A percentile compares a stretch with the other conserved stretches of the same genome.
phyloP scores from a whole-genome alignment of 2,113 vertebrate genomes.

The Psephotus haematonotus region DNA sequence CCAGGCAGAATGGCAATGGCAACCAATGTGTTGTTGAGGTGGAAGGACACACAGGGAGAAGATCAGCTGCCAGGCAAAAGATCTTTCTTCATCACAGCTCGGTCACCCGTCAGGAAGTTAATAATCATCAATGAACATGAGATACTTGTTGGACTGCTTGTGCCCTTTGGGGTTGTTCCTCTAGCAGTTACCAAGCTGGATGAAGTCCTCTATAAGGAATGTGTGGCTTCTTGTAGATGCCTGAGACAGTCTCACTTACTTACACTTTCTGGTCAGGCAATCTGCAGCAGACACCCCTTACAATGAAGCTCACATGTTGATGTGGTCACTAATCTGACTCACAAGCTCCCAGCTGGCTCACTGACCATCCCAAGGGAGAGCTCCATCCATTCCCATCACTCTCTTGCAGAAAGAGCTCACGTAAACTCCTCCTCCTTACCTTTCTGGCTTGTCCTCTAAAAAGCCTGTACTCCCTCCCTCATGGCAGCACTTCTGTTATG shows the following conservation, averaged over 20 bases:
- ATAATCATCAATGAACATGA: background rate
- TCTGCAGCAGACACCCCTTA: background rate
- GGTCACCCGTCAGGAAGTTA: background rate
- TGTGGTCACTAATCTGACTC: background rate
- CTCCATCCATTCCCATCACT: background rate
- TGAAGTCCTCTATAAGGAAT: background rate
- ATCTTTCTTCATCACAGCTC: background rate
- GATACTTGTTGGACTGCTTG: background rate
- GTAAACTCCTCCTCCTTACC: background rate
- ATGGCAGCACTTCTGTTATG: fast-evolving
- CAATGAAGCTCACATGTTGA: fast-evolving
- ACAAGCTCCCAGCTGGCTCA: background rate
- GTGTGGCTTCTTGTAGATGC: background rate
- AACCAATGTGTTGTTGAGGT: background rate
- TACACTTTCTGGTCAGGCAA: background rate
- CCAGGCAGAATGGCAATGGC: background rate
- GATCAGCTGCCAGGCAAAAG: background rate
- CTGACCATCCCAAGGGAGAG: background rate
- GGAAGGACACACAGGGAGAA: background rate
- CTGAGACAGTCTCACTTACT: background rate
- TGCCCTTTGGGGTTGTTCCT: background rate
- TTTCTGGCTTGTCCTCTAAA: background rate
- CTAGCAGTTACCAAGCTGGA: background rate
- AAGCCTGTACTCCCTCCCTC: background rate
- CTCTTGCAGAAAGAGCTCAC: background rate